Base-by-base conservation (phyloP, 2,888 invertebrate genomes). In the Acrocyrtus sp. region DNA sequence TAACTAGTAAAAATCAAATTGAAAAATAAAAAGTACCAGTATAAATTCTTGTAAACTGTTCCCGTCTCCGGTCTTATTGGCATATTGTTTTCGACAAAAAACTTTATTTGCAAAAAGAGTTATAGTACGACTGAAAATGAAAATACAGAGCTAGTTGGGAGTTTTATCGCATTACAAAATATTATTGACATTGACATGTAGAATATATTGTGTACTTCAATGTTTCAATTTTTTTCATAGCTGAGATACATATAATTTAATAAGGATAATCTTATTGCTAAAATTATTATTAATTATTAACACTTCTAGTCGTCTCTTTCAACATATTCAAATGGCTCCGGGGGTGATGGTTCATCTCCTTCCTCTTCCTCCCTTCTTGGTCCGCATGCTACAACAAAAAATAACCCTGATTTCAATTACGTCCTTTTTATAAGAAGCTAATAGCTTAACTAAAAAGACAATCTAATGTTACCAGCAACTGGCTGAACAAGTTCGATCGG, bases 271-370 rank as follows among this genome's bases (percentile, higher is more conserved):
- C n/a, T n/a, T n/a, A 26, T 15, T 45, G 19, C 8, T 47, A 58
- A 26, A 58, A 58, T n/a, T n/a, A 58, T 39, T n/a, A 45, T 17
- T 17, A 39, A 15, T 5, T 47, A 56, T 24, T 54, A 57, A 27
- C 47, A 45, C 43, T 41, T 48, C 56, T 66, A 77, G 62, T 77
- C 74, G 27, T 80, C 78, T 15, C 62, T 92, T 85, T 98, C 97
- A 81, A 90, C 90, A 86, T 94, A 98, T 86, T 97, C 96, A 84
- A 98, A 98, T 78, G 98, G 96, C 87, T 97, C 97, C 83, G 98
- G 98, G 48, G 97, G 95, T 82, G 96, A 96, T 0, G 98, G 96
- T 85, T 98, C 98, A 83, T 95, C 95, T 82, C 95, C 96, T 82
- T 98, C 98, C 78, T 96, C 97, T 19, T 92, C 90, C 15, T 78